Evolutionary conservation across 2,888 invertebrate species (phyloP), one percentile per base, ranked within the genome.

Genomic region (Adineta ricciae): DNA sequence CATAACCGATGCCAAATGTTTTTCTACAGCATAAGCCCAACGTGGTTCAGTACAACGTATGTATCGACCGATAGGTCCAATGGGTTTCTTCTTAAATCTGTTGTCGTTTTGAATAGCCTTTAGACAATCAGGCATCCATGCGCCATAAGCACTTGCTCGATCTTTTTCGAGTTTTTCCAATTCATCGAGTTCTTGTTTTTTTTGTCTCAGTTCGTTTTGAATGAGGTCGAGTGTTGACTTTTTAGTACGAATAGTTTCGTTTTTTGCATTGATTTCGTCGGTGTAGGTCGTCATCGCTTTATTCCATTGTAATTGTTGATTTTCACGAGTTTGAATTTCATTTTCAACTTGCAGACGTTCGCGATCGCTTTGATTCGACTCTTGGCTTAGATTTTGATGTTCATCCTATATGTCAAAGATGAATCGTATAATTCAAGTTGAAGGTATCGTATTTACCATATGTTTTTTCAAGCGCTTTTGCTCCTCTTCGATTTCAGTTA

Each of bases 21-120:
- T 41, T 50, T 86, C 86, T 16, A 86, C 78, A 50, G 86, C 86
- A 27, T 84, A 32, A 19, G 84, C 56, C 86, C 86, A 86, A 54
- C 84, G 72, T 16, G 32, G 46, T 72, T 84, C 78, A 41, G 49
- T 84, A 21, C 84, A 84, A n/a, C 56, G 84, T 72, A 86, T 38
- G 56, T 86, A 78, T 24, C 21, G 41, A 78, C 78, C 78, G 8
- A 85, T 83, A 11, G 85, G 85, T 56, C 85, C 85, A 36, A 83
- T 50, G 21, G 85, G 85, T 52, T 56, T 41, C 14, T 84, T 78
- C 72, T 50, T 72, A 78, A 85, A 85, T 38, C 83, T 50, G 8
- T 83, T 0, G 3, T 78, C 78, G 11, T 38, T 41, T 41, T 78
- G 21, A 21, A 78, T 78, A 19, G 1, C 5, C 3, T 41, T 78